Conservation (phyloP, 2,113 vertebrate species). For the Chloropsis hardwickii region DNA sequence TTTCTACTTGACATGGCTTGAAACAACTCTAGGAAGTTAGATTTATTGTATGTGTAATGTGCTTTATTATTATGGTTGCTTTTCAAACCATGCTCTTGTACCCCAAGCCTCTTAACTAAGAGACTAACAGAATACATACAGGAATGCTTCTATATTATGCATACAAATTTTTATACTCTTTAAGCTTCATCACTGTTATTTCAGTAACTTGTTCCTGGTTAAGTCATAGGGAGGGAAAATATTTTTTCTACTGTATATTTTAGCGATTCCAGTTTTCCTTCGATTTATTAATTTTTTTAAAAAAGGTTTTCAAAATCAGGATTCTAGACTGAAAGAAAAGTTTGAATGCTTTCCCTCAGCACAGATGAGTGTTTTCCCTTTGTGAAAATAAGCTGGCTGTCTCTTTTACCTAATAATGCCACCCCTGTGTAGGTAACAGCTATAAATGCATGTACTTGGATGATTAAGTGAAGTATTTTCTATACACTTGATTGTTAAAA, state of each 20-base stretch:
- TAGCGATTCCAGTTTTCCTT: neutral
- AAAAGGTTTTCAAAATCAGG: neutral
- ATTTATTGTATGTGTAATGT: neutral
- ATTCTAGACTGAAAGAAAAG: neutral
- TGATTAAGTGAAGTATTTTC: neutral
- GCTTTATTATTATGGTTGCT: neutral
- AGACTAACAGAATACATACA: neutral
- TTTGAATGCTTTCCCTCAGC: neutral
- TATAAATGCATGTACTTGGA: neutral
- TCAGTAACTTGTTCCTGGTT: neutral
- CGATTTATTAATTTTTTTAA: neutral
- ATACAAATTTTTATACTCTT: neutral
- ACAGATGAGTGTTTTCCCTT: neutral
- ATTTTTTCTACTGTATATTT: neutral
- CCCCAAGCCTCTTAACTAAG: neutral
- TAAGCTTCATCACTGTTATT: neutral
- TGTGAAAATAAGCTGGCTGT: neutral
- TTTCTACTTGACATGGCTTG: neutral
- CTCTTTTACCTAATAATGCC: neutral
- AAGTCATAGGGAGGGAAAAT: neutral
- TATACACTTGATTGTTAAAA: neutral
- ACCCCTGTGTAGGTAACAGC: neutral
- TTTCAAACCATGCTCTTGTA: neutral
- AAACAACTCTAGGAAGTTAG: slow-evolving; percentile 1
- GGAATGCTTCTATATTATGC: neutral